phyloP scores from a whole-genome alignment of 2,797 vertebrate genomes.

The Holocentrus rufus region DNA sequence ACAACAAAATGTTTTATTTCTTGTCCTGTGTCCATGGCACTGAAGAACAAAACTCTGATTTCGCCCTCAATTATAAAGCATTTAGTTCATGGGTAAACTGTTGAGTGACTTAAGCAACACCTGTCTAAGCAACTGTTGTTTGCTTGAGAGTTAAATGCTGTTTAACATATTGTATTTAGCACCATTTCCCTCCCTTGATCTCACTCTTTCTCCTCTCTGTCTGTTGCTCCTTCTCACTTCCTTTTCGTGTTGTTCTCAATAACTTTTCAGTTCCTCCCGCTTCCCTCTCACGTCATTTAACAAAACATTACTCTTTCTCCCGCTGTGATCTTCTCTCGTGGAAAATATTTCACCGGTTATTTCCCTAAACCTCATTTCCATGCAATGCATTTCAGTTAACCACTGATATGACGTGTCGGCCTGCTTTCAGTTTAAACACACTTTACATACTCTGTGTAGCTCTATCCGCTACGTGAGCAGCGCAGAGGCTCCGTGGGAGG shows the following conservation, averaged over 20 bases:
- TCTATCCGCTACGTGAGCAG: background rate
- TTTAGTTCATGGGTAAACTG: slow-evolving; percentile 42
- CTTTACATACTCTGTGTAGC: background rate
- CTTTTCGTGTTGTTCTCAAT: background rate
- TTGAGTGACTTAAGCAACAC: slow-evolving; percentile 19
- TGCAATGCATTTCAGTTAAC: background rate
- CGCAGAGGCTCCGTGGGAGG: slow-evolving; percentile 1
- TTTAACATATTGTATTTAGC: slow-evolving; percentile 6
- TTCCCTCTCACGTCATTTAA: background rate
- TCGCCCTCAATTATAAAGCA: slow-evolving; percentile 59
- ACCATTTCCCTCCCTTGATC: background rate
- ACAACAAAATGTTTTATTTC: slow-evolving; percentile 74
- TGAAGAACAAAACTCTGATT: slow-evolving; percentile 59
- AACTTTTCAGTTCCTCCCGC: background rate
- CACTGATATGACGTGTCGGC: background rate
- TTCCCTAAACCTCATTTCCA: background rate
- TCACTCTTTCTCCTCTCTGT: background rate
- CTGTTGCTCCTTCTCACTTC: background rate
- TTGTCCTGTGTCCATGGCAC: slow-evolving; percentile 51
- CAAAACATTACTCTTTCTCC: slow-evolving; percentile 11
- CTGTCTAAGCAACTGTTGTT: background rate
- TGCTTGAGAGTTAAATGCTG: background rate
- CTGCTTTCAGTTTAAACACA: background rate
- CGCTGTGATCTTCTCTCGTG: background rate
- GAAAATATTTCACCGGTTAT: background rate